Evolutionary conservation across 1,140 invertebrate genomes (phyloP), one percentile per base, ranked within the genome.

Genomic region (Cardiocondyla obscurior): DNA sequence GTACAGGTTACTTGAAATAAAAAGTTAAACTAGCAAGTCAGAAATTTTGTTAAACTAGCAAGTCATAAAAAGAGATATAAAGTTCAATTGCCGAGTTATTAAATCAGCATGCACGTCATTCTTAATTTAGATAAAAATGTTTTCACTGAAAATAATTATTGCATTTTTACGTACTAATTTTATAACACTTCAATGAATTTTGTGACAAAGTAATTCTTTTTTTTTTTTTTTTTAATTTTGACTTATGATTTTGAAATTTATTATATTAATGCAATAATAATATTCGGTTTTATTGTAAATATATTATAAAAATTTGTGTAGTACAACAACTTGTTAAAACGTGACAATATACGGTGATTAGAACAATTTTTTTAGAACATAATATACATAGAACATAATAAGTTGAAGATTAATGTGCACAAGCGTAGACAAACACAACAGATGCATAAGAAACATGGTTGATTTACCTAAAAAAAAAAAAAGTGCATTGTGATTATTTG

Each of bases 401-500:
- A 22, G 22, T n/a, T 49, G 1, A 53, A 51, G 10, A 39, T 12
- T 12, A 58, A 49, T 22, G 39, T 76, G 57, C 70, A 30, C 16
- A 76, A 76, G 30, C 70, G 28, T 7, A 39, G 16, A 51, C 30
- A 25, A 14, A 19, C 44, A 77, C 33, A 77, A 28, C 25, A n/a
- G n/a, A n/a, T 49, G 19, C 33, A 7, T 16, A 65, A 67, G 30
- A 77, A 51, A 42, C n/a, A 53, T 12, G 6, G 1, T 76, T 28
- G 3, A 64, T 36, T 25, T 77, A 10, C 12, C 16, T 55, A 30
- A 62, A 82, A 82, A n/a, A n/a, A n/a, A n/a, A 57, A 39, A 57
- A 39, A 8, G 81, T 82, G 81, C 42, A 46, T 46, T 51, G 81
- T 65, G 72, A 46, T 77, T 64, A 74, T 12, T 5, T 64, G 42